Base-by-base conservation (phyloP, 2,797 vertebrate genomes). In the Bradypodion pumilum region DNA sequence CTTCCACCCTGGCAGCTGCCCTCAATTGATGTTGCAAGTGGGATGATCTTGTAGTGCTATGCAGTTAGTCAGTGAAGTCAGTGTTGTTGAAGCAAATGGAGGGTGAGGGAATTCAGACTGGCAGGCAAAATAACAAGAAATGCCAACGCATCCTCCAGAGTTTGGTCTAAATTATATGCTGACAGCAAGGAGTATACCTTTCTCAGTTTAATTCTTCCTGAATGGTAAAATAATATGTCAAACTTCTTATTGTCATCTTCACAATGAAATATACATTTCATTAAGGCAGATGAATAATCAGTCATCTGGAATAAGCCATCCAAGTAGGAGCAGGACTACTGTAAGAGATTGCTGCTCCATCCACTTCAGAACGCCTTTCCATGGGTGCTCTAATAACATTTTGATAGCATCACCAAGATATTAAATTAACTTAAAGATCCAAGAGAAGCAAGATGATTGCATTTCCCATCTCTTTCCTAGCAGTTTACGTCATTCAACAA, bases 201-300 rank as follows among this genome's bases (percentile, higher is more conserved):
- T 90, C 81, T 25, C 56, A 75, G 76, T 75, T 78, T 87, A n/a
- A 63, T 78, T 7, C 68, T 5, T 86, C 70, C 46, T 84, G 52
- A 84, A 32, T 62, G 79, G 63, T 69, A 79, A 86, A 70, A 13
- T 69, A 81, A 80, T 77, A 93, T 81, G 88, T 91, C 80, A 80
- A 44, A 42, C 32, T 49, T 73, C 83, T 89, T 89, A 88, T 91
- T 88, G 79, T 68, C 49, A 82, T 83, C 80, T 78, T 83, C 72
- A 9, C 59, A 82, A 76, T 79, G 49, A 60, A 85, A 78, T 82
- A 76, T 10, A 76, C 82, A 15, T 83, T 84, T 49, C 62, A 87
- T 87, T 86, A 80, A 52, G 76, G 5, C 78, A 74, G 89, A 91
- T 83, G 90, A 92, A 90, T 68, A n/a, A n/a, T n/a, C n/a, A n/a